Percentiles rank a stretch among this genome's conserved stretches.
phyloP scores from a whole-genome alignment of 2,113 vertebrate species.

The Todiramphus saurophagus region DNA sequence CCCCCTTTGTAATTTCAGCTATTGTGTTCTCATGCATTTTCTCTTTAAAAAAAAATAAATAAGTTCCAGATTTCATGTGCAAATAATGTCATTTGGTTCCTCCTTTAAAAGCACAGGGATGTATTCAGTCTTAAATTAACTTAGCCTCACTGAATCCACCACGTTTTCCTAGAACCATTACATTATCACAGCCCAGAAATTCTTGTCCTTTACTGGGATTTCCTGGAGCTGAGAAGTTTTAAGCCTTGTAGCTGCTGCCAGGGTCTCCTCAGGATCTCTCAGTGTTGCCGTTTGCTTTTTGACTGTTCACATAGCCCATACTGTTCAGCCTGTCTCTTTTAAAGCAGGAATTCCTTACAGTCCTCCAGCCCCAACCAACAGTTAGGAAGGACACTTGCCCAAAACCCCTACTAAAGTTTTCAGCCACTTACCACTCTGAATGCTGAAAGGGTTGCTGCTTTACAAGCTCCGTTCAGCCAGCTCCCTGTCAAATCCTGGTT shows the following conservation, averaged over 20 bases:
- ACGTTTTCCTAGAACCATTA: neutral
- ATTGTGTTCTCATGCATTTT: neutral
- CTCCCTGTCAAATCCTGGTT: neutral
- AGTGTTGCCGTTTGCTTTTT: neutral
- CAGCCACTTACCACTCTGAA: constrained; percentile 35
- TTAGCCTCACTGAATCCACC: neutral
- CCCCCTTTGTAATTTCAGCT: neutral
- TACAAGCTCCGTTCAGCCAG: neutral
- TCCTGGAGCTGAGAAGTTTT: constrained; percentile 8
- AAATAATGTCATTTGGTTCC: neutral
- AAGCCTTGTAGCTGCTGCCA: neutral
- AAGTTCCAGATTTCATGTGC: neutral
- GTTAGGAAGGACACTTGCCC: neutral
- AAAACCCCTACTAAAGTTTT: neutral
- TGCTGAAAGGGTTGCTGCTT: neutral
- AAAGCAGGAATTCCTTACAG: neutral
- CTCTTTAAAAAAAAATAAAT: neutral
- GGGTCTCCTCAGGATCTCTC: neutral
- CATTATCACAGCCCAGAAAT: neutral
- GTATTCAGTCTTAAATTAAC: neutral
- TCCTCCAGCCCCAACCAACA: neutral
- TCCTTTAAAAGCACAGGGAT: neutral
- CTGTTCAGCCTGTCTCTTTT: accelerated
- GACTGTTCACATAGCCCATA: neutral
- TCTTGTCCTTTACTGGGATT: neutral